These are phyloP conservation scores for Tachina fera DNA, from an alignment of 2,888 invertebrate species.

Conservation along the genomic window DNA sequence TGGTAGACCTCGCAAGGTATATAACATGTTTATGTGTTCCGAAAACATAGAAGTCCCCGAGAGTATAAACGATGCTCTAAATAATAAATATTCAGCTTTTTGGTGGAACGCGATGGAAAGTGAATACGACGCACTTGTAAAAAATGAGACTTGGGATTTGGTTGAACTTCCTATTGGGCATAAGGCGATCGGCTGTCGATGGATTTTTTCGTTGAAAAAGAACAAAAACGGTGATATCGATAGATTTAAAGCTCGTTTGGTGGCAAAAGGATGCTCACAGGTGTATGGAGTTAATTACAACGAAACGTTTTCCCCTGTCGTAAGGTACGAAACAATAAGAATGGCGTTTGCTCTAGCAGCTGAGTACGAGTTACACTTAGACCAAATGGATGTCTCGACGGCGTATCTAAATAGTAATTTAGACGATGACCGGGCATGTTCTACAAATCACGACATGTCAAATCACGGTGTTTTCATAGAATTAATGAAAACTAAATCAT, in stretches of 20 bases:
- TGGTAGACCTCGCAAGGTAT: constrained; percentile 41
- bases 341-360: constrained; percentile 52
- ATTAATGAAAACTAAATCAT: no score
- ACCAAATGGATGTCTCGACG: constrained; percentile 61
- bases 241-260: constrained; percentile 67
- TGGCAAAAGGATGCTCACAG: constrained; percentile 65
- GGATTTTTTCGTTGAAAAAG: constrained; percentile 61
- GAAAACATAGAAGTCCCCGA: constrained; percentile 23
- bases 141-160: constrained; percentile 53
- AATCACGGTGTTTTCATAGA: no score
- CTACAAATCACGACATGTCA: no score
- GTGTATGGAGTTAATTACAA: constrained; percentile 56
- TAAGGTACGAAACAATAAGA: constrained; percentile 44
- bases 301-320: constrained; percentile 55
- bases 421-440: no score
- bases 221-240: constrained; percentile 61
- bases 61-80: constrained; percentile 24
- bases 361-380: constrained; percentile 46
- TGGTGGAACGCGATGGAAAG: constrained; percentile 44
- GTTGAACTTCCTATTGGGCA: constrained; percentile 53
- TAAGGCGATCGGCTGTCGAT: constrained; percentile 60
- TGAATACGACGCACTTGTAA: constrained; percentile 31
- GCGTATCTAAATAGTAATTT: constrained; percentile 68
- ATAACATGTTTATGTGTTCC: constrained; percentile 22
- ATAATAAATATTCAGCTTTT: not conserved